phyloP scores from a whole-genome alignment of 2,113 vertebrate genomes.

The Gnathonemus longibarbis region DNA sequence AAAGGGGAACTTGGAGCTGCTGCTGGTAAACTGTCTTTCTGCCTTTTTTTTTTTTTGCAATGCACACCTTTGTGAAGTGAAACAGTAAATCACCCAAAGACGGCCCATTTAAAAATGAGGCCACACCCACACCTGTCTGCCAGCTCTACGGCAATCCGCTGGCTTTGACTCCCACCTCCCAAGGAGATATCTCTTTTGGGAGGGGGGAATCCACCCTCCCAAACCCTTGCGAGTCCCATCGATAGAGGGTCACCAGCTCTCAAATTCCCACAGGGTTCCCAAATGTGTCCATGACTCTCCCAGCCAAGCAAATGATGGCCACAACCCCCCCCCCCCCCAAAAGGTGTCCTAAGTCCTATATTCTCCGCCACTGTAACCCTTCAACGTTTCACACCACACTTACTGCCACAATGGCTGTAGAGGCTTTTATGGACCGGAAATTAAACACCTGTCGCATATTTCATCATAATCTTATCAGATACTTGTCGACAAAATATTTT shows the following conservation, averaged over 20 bases:
- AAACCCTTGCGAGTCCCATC: background rate
- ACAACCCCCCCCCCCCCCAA: background rate
- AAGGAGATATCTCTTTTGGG: background rate
- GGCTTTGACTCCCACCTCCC: background rate
- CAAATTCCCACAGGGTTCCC: background rate
- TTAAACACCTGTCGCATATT: background rate
- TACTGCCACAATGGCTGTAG: background rate
- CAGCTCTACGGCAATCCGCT: background rate
- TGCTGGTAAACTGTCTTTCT: background rate
- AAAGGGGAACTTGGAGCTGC: slow-evolving; percentile 17
- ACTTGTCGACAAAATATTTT: background rate
- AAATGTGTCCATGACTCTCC: background rate
- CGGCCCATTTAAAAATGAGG: background rate
- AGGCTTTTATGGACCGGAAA: background rate
- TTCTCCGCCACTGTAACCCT: background rate
- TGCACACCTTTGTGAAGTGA: background rate
- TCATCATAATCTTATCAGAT: background rate
- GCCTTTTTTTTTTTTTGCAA: background rate
- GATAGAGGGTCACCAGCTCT: background rate
- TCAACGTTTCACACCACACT: background rate
- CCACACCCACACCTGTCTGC: background rate
- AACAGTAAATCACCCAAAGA: background rate
- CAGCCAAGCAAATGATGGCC: background rate
- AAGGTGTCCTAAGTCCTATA: background rate
- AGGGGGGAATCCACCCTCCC: background rate